These are phyloP conservation scores for Dipodomys spectabilis DNA, from an alignment of 2,113 vertebrate species.

Conservation along the genomic window DNA sequence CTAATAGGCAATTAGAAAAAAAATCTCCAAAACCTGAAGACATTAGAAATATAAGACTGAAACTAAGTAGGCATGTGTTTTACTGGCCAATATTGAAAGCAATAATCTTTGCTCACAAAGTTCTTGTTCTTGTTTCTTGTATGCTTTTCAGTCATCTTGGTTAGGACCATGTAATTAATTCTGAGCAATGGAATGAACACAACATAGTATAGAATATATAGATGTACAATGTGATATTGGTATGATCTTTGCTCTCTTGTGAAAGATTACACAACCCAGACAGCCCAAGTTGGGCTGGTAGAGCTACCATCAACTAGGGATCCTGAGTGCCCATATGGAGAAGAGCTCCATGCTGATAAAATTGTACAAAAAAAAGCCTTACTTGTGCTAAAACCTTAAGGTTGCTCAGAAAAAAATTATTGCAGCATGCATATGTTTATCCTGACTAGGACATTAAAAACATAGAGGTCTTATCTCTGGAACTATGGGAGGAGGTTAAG, in stretches of 20 bases:
- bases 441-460: not conserved
- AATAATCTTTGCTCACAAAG: not conserved
- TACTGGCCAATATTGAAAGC: not conserved
- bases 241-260: slow-evolving; percentile 21
- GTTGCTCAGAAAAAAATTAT: slow-evolving; percentile 26
- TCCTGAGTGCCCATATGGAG: not conserved
- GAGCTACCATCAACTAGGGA: not conserved
- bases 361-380: not conserved
- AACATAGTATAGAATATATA: not conserved
- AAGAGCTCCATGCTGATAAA: not conserved
- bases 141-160: not conserved
- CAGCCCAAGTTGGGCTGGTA: not conserved
- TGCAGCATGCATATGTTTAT: not conserved
- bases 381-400: not conserved
- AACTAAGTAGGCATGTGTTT: not conserved
- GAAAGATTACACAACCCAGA: not conserved
- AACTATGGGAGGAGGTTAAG: not conserved
- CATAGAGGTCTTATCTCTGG: slow-evolving; percentile 2
- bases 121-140: not conserved
- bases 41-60: not conserved
- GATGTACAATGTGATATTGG: not conserved
- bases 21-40: not conserved
- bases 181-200: not conserved
- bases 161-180: not conserved
- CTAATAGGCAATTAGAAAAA: not conserved